Conservation (phyloP, 2,797 vertebrate genomes). For the Enteromius mattozi region DNA sequence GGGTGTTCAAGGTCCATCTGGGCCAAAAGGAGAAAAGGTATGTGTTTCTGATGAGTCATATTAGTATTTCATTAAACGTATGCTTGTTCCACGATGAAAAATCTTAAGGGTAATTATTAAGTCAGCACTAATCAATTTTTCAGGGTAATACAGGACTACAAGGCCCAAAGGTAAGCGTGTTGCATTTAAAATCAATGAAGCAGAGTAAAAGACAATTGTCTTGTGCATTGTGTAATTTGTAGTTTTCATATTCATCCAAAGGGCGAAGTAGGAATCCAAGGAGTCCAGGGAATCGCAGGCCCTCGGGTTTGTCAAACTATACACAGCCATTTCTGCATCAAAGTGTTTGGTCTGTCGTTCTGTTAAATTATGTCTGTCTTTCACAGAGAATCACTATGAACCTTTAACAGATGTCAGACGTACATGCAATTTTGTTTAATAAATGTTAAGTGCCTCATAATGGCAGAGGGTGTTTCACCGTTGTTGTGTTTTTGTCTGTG, state of each 20-base stretch:
- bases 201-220: not conserved
- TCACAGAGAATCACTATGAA: not conserved
- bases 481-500: slow-evolving; percentile 63
- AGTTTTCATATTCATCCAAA: slow-evolving; percentile 51
- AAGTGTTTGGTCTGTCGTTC: not conserved
- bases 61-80: slow-evolving; percentile 7
- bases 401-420: not conserved
- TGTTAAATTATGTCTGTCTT: slow-evolving; percentile 10
- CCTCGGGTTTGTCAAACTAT: slow-evolving; percentile 71
- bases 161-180: slow-evolving; percentile 81
- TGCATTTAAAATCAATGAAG: not conserved
- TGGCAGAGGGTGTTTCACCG: not conserved
- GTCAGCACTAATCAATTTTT: slow-evolving; percentile 50
- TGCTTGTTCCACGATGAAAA: not conserved
- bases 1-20: slow-evolving; percentile 77
- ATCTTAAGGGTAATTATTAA: not conserved
- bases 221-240: not conserved
- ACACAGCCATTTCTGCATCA: not conserved
- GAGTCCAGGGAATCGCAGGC: slow-evolving; percentile 74
- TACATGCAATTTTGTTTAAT: slow-evolving; percentile 1
- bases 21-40: slow-evolving; percentile 84
- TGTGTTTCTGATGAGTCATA: not conserved
- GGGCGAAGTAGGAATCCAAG: slow-evolving; percentile 78
- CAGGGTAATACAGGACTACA: slow-evolving; percentile 80
- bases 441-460: slow-evolving; percentile 13